phyloP scores from a whole-genome alignment of 2,113 vertebrate genomes.

The Gobio gobio region DNA sequence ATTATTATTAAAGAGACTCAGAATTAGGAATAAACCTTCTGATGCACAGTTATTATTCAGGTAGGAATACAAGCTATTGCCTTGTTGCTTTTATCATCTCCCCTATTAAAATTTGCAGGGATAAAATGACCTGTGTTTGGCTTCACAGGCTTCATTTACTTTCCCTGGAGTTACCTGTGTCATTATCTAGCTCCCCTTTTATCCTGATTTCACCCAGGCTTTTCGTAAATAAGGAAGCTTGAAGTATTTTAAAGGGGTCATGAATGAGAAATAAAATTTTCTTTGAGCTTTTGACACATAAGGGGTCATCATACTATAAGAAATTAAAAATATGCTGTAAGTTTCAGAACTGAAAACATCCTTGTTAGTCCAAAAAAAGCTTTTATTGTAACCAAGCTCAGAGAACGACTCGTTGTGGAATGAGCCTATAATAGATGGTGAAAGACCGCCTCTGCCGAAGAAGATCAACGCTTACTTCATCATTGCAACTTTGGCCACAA shows the following conservation, averaged over 20 bases:
- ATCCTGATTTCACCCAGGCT: not conserved
- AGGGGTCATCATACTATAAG: too few relatives aligned
- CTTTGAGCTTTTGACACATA: too few relatives aligned
- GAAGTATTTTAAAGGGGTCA: not conserved
- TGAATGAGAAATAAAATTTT: too few relatives aligned
- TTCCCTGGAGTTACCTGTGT: not conserved
- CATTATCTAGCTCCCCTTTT: not conserved
- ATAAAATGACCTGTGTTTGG: not conserved
- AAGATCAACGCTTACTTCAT: too few relatives aligned
- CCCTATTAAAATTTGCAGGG: not conserved
- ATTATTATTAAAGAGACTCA: not conserved
- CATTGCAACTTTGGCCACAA: too few relatives aligned
- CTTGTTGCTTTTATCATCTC: not conserved
- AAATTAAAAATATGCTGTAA: too few relatives aligned
- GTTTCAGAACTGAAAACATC: too few relatives aligned
- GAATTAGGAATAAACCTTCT: not conserved
- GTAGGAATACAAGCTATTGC: not conserved
- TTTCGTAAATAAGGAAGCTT: not conserved
- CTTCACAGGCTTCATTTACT: not conserved
- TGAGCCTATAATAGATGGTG: too few relatives aligned
- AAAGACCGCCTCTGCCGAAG: too few relatives aligned
- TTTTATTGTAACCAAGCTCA: too few relatives aligned
- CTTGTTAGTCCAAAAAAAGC: too few relatives aligned
- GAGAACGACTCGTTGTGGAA: too few relatives aligned
- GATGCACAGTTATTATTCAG: not conserved